phyloP scores from a whole-genome alignment of 2,113 vertebrate species.

The Centropus bengalensis region DNA sequence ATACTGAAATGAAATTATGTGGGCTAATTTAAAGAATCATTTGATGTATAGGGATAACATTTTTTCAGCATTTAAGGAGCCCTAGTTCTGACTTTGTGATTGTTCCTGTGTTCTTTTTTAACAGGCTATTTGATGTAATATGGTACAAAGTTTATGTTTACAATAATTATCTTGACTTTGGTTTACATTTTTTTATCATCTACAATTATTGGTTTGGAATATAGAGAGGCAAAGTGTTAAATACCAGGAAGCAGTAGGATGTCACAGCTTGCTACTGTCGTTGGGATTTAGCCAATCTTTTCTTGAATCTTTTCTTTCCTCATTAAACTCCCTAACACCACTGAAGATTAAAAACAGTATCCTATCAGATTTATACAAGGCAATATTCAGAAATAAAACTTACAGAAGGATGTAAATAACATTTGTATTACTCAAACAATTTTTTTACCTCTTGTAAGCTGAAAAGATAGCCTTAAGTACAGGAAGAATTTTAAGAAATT shows the following conservation, averaged over 20 bases:
- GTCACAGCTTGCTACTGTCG: neutral
- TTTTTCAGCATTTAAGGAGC: neutral
- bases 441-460: neutral
- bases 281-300: neutral
- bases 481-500: neutral
- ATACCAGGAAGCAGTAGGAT: neutral
- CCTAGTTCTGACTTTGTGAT: neutral
- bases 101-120: neutral
- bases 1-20: neutral
- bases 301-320: neutral
- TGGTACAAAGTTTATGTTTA: neutral
- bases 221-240: neutral
- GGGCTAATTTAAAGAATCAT: conserved; percentile 21
- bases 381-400: neutral
- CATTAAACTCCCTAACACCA: neutral
- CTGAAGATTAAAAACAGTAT: neutral
- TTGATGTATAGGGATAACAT: neutral
- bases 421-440: neutral
- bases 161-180: neutral
- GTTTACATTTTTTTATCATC: neutral
- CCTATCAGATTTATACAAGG: neutral
- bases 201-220: neutral
- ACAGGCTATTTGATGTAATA: neutral
- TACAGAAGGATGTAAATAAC: neutral
- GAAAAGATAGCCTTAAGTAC: neutral